Base-by-base conservation (phyloP, 2,888 invertebrate genomes). In the Zaprionus lineosus region DNA sequence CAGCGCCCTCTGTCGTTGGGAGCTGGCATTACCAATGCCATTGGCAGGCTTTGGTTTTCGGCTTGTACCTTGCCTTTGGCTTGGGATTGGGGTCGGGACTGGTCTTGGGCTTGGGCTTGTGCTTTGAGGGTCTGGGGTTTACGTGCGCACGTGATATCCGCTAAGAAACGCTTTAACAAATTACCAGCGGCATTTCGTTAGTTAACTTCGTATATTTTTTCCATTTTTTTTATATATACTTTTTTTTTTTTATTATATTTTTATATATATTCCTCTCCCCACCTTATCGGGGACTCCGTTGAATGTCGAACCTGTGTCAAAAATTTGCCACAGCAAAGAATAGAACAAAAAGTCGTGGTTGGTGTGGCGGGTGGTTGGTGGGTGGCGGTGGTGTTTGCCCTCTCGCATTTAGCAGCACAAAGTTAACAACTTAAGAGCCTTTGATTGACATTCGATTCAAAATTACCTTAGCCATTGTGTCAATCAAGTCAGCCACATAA, bases 381-480 rank as follows among this genome's bases (percentile, higher is more conserved):
- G 41, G 46, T 56, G 31, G 41, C n/a, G n/a, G n/a, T n/a, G 18
- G 33, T 37, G 36, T 51, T 26, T 31, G 41, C 12, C 34, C 6
- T 3, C 14, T 26, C 39, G 21, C 33, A 36, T 41, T 12, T 34
- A 51, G 37, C 21, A 40, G 19, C 44, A 40, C 48, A 51, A 57
- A 53, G 72, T n/a, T 51, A 77, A 64, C 79, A 64, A 76, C 59
- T 71, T 78, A 84, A 81, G 82, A 74, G 64, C 65, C 70, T 44
- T 78, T 81, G 84, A 81, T 81, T 81, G 83, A 75, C 83, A 71
- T 82, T 82, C 75, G 78, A 84, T 84, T 82, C 82, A 84, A 65
- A 84, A 81, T 84, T 81, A 84, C 75, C 84, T 73, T 60, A 73
- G 79, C 82, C 77, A 79, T 76, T 78, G 84, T 83, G 77, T 76